Conservation (phyloP, 2,797 vertebrate species). For the Peromyscus aztecus region DNA sequence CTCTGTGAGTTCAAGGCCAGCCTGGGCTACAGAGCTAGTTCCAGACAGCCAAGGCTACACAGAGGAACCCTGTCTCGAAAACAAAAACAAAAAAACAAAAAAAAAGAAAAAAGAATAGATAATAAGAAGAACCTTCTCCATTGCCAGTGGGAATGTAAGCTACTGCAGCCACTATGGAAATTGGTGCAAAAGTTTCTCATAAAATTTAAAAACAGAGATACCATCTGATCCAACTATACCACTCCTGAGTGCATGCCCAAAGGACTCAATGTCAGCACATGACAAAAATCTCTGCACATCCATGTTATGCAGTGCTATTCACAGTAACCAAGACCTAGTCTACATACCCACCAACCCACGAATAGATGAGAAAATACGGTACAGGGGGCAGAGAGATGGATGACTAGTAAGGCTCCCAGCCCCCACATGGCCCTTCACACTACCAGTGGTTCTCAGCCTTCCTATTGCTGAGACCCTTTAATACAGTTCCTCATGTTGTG, state of each 20-base stretch:
- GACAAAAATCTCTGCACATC: no score
- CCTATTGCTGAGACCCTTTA: background rate
- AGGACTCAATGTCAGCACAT: background rate
- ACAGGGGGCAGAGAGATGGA: background rate
- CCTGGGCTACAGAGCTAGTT: background rate
- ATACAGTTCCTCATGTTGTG: background rate
- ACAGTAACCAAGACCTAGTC: no score
- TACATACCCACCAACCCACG: background rate
- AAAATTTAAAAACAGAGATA: background rate
- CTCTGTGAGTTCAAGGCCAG: background rate
- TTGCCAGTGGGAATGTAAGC: no score
- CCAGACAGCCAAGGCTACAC: background rate
- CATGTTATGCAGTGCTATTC: no score
- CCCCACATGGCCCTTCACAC: no score
- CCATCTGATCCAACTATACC: background rate
- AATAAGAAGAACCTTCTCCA: background rate
- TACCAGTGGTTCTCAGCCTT: no score
- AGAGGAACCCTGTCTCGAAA: background rate
- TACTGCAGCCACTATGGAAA: no score
- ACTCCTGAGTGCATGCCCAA: background rate
- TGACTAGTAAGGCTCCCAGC: no score
- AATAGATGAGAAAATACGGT: background rate
- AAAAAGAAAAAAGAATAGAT: background rate
- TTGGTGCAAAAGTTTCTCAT: background rate
- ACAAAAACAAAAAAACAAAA: background rate